Conservation (phyloP, 2,797 vertebrate genomes). For the Phataginus tetradactyla region DNA sequence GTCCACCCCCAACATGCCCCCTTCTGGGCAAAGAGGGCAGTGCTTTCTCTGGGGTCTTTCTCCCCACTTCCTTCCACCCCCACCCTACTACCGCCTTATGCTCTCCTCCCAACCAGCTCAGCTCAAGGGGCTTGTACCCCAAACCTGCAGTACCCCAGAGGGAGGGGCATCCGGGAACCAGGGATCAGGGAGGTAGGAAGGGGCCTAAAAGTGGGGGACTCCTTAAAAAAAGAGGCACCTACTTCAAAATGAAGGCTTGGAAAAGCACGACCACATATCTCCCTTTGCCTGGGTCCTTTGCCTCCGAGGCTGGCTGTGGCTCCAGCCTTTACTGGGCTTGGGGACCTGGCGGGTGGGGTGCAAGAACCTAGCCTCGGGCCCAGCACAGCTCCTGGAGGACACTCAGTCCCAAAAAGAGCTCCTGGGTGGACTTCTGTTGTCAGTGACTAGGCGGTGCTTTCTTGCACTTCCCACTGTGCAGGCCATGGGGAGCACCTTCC, state of each 20-base stretch:
- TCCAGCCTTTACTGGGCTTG: background rate
- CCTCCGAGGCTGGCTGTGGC: background rate
- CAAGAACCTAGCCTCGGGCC: background rate
- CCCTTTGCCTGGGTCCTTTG: background rate
- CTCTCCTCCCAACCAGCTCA: background rate
- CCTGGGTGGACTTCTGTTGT: background rate
- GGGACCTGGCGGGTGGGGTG: background rate
- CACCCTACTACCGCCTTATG: background rate
- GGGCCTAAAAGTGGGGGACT: background rate
- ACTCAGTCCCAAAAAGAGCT: background rate
- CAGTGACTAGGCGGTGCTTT: background rate
- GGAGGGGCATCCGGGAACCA: background rate
- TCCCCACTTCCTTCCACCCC: background rate
- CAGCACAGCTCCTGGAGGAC: background rate
- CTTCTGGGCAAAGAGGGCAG: background rate
- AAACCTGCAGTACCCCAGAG: background rate
- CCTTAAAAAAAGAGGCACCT: background rate
- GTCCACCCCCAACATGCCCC: too few species aligned
- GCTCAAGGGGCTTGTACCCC: too few species aligned
- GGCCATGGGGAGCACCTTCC: background rate
- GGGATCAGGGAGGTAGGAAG: background rate
- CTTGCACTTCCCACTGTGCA: rapidly evolving
- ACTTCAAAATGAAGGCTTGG: background rate
- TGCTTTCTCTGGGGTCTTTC: background rate
- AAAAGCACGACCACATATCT: background rate